Evolutionary conservation across 2,113 vertebrate genomes (phyloP).

Genomic region (Corythaeola cristata): DNA sequence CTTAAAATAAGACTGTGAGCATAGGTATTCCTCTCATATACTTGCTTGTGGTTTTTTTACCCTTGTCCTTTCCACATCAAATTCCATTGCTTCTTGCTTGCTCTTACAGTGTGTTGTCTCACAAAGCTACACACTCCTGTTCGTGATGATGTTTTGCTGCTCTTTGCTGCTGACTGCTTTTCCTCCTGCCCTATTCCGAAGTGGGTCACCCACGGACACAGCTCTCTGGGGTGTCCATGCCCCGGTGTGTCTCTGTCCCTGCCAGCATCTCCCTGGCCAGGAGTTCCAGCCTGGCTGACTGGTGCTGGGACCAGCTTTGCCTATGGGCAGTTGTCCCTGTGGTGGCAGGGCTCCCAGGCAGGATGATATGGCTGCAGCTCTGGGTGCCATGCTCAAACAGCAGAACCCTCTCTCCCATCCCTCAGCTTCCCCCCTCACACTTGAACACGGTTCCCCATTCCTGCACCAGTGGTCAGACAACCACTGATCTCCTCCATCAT

Average conservation of each 20-base stretch:
- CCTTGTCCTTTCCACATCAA: background rate
- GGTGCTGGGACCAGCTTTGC: background rate
- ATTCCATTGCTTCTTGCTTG: background rate
- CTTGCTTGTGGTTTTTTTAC: background rate
- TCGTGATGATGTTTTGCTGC: fast-evolving
- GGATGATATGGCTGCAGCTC: fast-evolving
- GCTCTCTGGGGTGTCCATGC: background rate
- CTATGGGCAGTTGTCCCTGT: background rate
- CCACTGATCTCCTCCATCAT: background rate
- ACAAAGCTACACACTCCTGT: background rate
- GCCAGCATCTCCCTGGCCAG: background rate
- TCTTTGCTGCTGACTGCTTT: background rate
- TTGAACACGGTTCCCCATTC: fast-evolving
- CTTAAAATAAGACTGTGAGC: background rate
- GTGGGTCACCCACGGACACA: fast-evolving
- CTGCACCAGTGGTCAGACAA: fast-evolving
- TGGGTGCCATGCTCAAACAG: background rate
- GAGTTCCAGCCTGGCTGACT: background rate
- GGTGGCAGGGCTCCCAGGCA: background rate
- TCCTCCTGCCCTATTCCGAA: background rate
- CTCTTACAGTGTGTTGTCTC: background rate
- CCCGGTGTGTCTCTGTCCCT: background rate
- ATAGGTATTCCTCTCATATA: background rate
- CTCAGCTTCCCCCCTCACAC: background rate
- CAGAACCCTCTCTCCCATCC: background rate